phyloP scores from a whole-genome alignment of 2,113 vertebrate genomes.

The Lampris megalopsis region DNA sequence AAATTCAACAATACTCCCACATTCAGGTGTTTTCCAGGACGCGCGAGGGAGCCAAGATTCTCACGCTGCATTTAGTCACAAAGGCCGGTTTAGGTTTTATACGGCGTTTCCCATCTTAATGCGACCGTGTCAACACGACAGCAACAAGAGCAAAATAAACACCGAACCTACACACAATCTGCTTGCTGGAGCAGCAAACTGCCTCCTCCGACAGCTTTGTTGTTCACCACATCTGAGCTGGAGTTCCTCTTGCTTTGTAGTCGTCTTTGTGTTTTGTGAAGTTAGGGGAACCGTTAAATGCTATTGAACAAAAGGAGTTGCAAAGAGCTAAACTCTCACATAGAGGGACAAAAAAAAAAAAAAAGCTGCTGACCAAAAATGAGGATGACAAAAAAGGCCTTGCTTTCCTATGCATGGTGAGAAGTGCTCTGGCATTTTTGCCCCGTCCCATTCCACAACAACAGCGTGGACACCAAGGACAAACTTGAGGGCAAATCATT shows the following conservation, averaged over 20 bases:
- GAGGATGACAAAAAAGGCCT: too few relatives aligned
- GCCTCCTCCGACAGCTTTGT: not conserved
- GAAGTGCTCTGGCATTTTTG: too few relatives aligned
- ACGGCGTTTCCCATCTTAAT: not conserved
- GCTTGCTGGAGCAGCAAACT: not conserved
- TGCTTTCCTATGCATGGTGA: too few relatives aligned
- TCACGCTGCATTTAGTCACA: slow-evolving; percentile 25
- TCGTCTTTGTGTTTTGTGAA: slow-evolving; percentile 1
- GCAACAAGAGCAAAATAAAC: not conserved
- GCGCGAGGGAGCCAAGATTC: slow-evolving; percentile 24
- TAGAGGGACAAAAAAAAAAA: not conserved
- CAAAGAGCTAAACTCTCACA: not conserved
- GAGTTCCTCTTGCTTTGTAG: not conserved
- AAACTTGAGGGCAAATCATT: too few relatives aligned
- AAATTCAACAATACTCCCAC: slow-evolving; percentile 8
- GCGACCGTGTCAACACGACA: not conserved
- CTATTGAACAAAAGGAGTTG: not conserved
- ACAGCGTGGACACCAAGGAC: too few relatives aligned
- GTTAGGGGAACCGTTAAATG: not conserved
- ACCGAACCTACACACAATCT: not conserved
- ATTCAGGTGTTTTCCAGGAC: slow-evolving; percentile 33
- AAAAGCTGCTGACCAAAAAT: not conserved
- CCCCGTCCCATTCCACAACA: too few relatives aligned
- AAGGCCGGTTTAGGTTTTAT: slow-evolving; percentile 9
- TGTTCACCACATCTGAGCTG: not conserved